Base-by-base conservation (phyloP, 2,888 invertebrate genomes). In the Diarsia brunnea region DNA sequence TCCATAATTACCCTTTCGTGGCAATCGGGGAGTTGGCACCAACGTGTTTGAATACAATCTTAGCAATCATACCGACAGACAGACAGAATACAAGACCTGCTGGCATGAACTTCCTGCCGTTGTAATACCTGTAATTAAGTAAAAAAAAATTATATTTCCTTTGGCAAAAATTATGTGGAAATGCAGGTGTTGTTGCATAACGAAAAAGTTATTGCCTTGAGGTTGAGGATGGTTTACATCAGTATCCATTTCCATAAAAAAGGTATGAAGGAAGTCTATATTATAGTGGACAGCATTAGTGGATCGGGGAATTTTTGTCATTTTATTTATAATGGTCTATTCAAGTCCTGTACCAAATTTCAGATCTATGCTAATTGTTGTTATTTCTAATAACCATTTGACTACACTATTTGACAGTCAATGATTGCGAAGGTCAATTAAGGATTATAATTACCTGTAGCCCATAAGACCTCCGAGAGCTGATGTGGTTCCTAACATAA, bases 91-190 rank as follows among this genome's bases (percentile, higher is more conserved):
- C 98, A 47, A 99, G 93, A 83, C 99, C 99, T 38, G 99, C 99
- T 21, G 99, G 99, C 99, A 99, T 99, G 84, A 99, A 97, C 96
- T 99, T 99, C 71, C 98, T 98, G 70, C 98, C 97, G 89, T 97
- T 98, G 93, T 98, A 98, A 92, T 97, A 98, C 73, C 97, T 96
- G 94, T 11, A 95, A 95, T 70, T 55, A 64, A 72, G 21, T 11
- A 1, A 11, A 66, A 27, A 11, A 12, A 47, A 47, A 55, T 75
- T 0, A 49, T 31, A 65, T 69, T 74, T 69, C 19, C 65, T 49
- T n/a, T 51, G 53, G 2, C 27, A 27, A 61, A 7, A 61, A 19
- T 64, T 24, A 47, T 38, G 14, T 14, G 61, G 47, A 27, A 73
- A 73, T 16, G 10, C 24, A 49, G 24, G 12, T 19, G 12, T 5